Base-by-base conservation (phyloP, 2,113 vertebrate genomes). In the Odontophorus gujanensis region DNA sequence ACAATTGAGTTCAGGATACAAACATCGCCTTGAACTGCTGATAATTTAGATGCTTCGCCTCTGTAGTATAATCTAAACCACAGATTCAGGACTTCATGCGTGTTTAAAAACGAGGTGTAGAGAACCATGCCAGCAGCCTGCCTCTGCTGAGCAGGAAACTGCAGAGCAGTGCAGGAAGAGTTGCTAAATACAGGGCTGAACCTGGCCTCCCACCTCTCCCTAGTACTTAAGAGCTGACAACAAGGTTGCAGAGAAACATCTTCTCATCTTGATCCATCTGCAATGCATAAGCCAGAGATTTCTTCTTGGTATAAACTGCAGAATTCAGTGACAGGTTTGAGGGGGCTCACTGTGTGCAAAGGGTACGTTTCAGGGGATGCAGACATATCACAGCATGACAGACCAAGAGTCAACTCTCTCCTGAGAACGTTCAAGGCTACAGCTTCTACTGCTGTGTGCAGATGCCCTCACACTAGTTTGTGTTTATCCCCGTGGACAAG, bases 331-430 rank as follows among this genome's bases (percentile, higher is more conserved):
- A 22, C 32, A 43, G 59, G 50, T 71, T 8, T 47, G 69, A 92
- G 13, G 38, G 20, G 20, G 8, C 12, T 83, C 4, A 1, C 0
- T 0, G n/a, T 62, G 76, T 62, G 68, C 65, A 67, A 50, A 77
- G 71, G 36, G 38, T 24, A 65, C 22, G 34, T 62, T 38, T n/a
- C 34, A 74, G 24, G 16, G 45, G 21, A 6, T 12, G 20, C 80
- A 25, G 11, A 15, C 9, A 18, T 0, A 1, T 7, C 25, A 57
- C 25, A 62, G 47, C 13, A n/a, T 20, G 0, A 75, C 32, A 81
- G 20, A 73, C 24, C 20, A n/a, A 47, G 28, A 74, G 71, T 38
- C 19, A 59, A 32, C 19, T 42, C 16, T 42, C 8, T 75, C 16
- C 18, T 16, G 30, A 68, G 30, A 47, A 58, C 50, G 36, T 45